These are phyloP conservation scores for Ailurus styani DNA, from an alignment of 2,113 vertebrate genomes.

Conservation along the genomic window DNA sequence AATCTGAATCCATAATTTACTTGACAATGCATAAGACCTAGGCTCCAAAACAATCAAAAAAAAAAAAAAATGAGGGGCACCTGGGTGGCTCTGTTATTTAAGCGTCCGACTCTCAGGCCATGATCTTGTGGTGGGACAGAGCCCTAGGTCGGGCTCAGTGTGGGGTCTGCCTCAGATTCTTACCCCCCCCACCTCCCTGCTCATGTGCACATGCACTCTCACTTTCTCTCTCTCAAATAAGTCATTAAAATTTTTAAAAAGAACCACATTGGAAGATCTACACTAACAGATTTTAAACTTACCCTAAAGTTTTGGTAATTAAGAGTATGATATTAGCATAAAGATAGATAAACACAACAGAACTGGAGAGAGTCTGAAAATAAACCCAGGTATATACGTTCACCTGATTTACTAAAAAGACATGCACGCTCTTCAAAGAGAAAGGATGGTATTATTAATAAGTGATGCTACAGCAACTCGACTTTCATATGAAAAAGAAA, in stretches of 20 bases:
- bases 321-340: background rate
- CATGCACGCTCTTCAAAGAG: background rate
- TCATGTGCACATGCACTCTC: background rate
- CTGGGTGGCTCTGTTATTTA: background rate
- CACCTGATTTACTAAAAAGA: background rate
- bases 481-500: background rate
- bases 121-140: background rate
- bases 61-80: background rate
- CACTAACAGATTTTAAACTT: background rate
- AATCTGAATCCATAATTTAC: background rate
- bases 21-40: background rate
- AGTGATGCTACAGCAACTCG: background rate
- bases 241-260: background rate
- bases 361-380: background rate
- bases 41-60: background rate
- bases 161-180: background rate
- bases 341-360: background rate
- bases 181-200: background rate
- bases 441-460: background rate
- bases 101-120: background rate
- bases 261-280: background rate
- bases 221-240: background rate
- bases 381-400: background rate
- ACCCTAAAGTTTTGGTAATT: background rate
- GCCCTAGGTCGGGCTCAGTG: background rate